Evolutionary conservation across 1,140 invertebrate genomes (phyloP).

Genomic region (Drosophila azteca): DNA sequence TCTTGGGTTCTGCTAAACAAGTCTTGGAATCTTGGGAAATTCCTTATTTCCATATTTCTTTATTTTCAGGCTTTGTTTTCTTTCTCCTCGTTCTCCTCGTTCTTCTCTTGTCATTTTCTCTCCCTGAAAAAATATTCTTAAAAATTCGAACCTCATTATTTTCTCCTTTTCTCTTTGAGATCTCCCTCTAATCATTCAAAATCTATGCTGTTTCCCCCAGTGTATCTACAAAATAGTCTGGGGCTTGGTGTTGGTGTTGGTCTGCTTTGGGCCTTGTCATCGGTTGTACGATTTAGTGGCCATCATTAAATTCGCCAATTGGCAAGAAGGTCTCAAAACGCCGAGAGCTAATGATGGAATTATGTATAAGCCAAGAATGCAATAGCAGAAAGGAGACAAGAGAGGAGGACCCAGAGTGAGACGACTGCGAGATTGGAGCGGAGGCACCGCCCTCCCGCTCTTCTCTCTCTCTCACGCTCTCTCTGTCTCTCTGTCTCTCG

Average conservation of each 20-base stretch:
- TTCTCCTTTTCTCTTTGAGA: neutral
- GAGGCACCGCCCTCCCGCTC: constrained; percentile 50
- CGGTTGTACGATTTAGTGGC: constrained; percentile 39
- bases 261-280: constrained; percentile 17
- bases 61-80: too few relatives aligned
- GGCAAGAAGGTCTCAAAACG: constrained; percentile 18
- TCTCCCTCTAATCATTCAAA: neutral
- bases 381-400: constrained; percentile 20
- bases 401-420: neutral
- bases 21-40: too few relatives aligned
- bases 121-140: too few relatives aligned
- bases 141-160: neutral
- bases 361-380: constrained; percentile 38
- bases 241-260: too few relatives aligned
- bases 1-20: too few relatives aligned
- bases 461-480: constrained; percentile 21
- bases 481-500: constrained; percentile 7
- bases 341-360: constrained; percentile 61
- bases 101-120: too few relatives aligned
- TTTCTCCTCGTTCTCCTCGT: too few relatives aligned
- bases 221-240: neutral
- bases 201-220: neutral
- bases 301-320: constrained; percentile 46
- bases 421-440: constrained; percentile 1
- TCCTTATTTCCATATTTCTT: too few relatives aligned